These are phyloP conservation scores for Ictalurus punctatus DNA, from an alignment of 2,113 vertebrate genomes.

Conservation along the genomic window DNA sequence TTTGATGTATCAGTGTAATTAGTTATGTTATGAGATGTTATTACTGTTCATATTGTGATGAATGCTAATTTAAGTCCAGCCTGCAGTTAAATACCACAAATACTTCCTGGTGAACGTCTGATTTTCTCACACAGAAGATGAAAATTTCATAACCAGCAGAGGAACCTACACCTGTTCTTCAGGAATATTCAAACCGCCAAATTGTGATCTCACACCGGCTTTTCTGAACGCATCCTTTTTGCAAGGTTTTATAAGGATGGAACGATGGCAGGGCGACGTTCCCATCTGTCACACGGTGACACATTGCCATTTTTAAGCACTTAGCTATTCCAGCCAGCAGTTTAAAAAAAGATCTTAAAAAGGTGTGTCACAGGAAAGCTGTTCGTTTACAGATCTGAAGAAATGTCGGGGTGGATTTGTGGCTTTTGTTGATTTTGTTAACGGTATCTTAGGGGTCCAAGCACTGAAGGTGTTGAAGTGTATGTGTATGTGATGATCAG, in stretches of 20 bases:
- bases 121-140: background rate
- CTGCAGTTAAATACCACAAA: background rate
- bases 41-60: background rate
- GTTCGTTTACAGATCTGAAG: background rate
- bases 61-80: background rate
- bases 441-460: background rate
- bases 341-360: background rate
- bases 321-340: background rate
- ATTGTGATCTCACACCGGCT: conserved; percentile 6
- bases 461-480: background rate
- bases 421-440: background rate
- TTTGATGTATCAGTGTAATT: background rate
- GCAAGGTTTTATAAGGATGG: background rate
- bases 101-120: background rate
- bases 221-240: background rate
- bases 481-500: background rate
- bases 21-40: background rate
- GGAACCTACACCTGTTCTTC: background rate
- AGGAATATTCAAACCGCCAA: background rate
- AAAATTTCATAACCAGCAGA: background rate
- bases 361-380: background rate
- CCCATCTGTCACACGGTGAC: conserved; percentile 26
- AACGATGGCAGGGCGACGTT: background rate
- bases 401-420: background rate
- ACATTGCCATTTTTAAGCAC: conserved; percentile 8